Evolutionary conservation across 2,113 vertebrate species (phyloP).

Genomic region (Marcusenius ussheri): DNA sequence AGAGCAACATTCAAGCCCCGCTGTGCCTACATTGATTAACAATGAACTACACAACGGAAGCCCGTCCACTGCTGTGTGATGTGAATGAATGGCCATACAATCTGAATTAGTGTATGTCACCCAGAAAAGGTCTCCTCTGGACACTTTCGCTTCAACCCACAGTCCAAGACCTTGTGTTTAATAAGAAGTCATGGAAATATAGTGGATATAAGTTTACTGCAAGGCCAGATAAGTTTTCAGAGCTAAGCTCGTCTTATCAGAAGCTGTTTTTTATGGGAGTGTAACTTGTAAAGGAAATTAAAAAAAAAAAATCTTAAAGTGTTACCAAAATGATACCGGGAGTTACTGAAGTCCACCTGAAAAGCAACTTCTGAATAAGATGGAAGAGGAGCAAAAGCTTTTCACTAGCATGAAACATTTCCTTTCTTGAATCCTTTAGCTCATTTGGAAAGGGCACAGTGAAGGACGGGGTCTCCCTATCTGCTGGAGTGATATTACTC

Average conservation of each 20-base stretch:
- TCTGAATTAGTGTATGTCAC: background rate
- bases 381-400: background rate
- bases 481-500: background rate
- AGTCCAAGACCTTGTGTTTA: background rate
- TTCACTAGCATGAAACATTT: background rate
- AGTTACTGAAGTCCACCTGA: background rate
- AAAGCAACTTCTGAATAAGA: background rate
- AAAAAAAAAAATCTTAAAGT: background rate
- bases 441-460: background rate
- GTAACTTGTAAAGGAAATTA: background rate
- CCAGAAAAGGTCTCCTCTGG: background rate
- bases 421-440: background rate
- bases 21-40: background rate
- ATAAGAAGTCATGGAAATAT: background rate
- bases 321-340: background rate
- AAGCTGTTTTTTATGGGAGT: background rate
- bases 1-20: background rate
- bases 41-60: background rate
- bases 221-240: background rate
- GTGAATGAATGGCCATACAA: background rate
- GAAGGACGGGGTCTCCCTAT: constrained; percentile 13
- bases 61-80: background rate
- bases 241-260: background rate
- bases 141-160: background rate
- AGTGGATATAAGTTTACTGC: background rate